Evolutionary conservation across 2,888 invertebrate genomes (phyloP).

Genomic region (Camponotus fellah): DNA sequence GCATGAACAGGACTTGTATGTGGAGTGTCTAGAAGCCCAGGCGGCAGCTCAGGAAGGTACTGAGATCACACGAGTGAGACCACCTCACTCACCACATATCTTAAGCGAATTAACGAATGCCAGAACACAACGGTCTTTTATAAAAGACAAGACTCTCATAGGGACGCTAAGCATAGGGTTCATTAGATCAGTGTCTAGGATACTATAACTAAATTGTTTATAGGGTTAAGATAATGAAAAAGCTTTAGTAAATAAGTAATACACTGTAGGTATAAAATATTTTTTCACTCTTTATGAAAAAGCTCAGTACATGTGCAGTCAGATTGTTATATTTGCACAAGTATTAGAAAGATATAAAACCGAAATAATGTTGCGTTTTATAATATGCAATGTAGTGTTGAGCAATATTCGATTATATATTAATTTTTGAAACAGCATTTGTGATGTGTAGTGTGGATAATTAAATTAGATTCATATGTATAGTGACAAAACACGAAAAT

Average conservation of each 20-base stretch:
- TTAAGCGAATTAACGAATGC: slow-evolving; percentile 79
- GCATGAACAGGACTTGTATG: slow-evolving; percentile 92
- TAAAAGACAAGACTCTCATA: slow-evolving; percentile 78
- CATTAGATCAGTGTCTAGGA: slow-evolving; percentile 71
- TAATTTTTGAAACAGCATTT: slow-evolving; percentile 65
- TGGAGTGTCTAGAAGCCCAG: slow-evolving; percentile 92
- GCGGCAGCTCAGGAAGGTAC: slow-evolving; percentile 93
- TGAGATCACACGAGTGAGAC: slow-evolving; percentile 84
- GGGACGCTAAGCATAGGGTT: slow-evolving; percentile 79
- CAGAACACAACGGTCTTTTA: slow-evolving; percentile 74
- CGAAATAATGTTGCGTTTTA: slow-evolving; percentile 36
- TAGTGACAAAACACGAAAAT: slow-evolving; percentile 61
- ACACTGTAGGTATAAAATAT: slow-evolving; percentile 28
- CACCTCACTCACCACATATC: slow-evolving; percentile 80
- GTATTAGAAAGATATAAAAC: slow-evolving; percentile 28
- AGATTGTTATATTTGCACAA: slow-evolving; percentile 30
- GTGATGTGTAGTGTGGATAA: slow-evolving; percentile 73
- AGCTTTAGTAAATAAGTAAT: slow-evolving; percentile 61
- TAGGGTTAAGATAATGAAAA: slow-evolving; percentile 53
- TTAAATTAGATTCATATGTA: slow-evolving; percentile 63
- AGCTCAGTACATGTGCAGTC: slow-evolving; percentile 8
- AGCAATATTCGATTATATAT: slow-evolving; percentile 59
- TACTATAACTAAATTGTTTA: slow-evolving; percentile 64
- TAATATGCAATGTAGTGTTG: slow-evolving; percentile 57
- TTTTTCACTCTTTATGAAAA: slow-evolving; percentile 9